Percentiles rank a stretch among this genome's conserved stretches.
These are phyloP conservation scores for Hydrolagus affinis DNA, from an alignment of 2,113 vertebrate species.

Conservation along the genomic window DNA sequence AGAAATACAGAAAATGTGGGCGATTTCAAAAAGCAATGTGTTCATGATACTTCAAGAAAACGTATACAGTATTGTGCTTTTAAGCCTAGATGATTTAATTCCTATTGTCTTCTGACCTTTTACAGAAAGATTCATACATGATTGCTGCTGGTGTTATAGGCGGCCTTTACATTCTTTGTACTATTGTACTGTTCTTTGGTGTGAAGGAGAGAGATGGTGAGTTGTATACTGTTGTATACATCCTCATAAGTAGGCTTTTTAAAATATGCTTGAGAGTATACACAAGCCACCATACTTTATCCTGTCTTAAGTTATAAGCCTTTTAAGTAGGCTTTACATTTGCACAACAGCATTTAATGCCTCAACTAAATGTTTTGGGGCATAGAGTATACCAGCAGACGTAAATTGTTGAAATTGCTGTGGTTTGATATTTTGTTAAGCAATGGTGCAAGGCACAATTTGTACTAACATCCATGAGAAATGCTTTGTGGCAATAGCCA, in stretches of 20 bases:
- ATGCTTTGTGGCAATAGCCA: background rate
- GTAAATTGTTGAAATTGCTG: background rate
- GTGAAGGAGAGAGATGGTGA: conserved; percentile 84
- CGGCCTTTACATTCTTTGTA: conserved; percentile 73
- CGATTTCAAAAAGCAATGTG: too few relatives aligned
- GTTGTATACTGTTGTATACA: conserved; percentile 34
- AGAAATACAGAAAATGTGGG: too few relatives aligned
- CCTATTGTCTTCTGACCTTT: conserved; percentile 17
- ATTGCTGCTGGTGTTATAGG: conserved; percentile 77
- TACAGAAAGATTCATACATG: conserved; percentile 76
- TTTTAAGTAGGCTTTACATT: background rate
- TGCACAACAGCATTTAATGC: background rate
- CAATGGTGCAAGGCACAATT: background rate
- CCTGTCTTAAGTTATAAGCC: background rate
- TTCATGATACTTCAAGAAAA: too few relatives aligned
- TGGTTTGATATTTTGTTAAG: background rate
- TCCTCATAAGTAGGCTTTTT: background rate
- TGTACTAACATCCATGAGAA: background rate
- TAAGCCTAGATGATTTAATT: too few relatives aligned
- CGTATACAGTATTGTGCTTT: too few relatives aligned
- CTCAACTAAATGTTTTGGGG: background rate
- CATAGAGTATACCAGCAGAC: background rate
- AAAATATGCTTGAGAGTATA: background rate
- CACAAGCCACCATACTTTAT: background rate
- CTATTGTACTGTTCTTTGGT: conserved; percentile 70